Evolutionary conservation across 1,140 invertebrate genomes (phyloP).

Genomic region (Cydia strobilella): DNA sequence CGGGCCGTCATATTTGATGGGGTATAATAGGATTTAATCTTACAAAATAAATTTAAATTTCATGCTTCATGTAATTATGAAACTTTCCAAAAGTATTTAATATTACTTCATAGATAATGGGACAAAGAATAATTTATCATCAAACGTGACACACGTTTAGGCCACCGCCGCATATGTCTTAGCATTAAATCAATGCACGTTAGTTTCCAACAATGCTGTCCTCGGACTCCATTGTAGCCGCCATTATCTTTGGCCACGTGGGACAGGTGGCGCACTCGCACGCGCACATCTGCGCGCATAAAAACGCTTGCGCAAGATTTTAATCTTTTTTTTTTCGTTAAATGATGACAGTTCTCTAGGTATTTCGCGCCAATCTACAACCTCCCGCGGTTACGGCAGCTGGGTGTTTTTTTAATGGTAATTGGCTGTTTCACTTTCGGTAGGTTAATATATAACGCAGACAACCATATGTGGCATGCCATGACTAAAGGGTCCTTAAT

Average conservation of each 20-base stretch:
- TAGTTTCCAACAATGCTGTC: constrained; percentile 57
- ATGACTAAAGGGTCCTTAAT: too few species aligned
- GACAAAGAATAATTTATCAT: not conserved
- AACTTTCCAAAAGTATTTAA: not conserved
- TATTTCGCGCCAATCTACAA: constrained; percentile 63
- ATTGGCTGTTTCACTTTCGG: not conserved
- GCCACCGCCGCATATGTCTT: constrained; percentile 10
- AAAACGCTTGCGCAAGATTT: constrained; percentile 73
- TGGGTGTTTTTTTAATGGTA: constrained; percentile 41
- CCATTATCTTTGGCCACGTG: constrained; percentile 72
- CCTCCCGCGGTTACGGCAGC: constrained; percentile 49
- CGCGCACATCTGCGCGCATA: constrained; percentile 69
- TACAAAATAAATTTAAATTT: too few species aligned
- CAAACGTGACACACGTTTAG: not conserved
- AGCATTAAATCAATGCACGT: constrained; percentile 63
- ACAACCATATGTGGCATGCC: not conserved
- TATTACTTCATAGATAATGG: not conserved
- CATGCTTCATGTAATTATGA: not conserved
- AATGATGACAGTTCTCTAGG: constrained; percentile 67
- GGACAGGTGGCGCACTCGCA: constrained; percentile 73
- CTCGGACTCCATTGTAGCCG: constrained; percentile 55
- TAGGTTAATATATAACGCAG: not conserved
- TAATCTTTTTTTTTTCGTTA: constrained; percentile 65
- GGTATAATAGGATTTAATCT: too few species aligned
- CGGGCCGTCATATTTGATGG: too few species aligned